A percentile compares a stretch with the other conserved stretches of the same genome.
Conservation (phyloP, 2,888 invertebrate species). For the Coenonympha glycerion region DNA sequence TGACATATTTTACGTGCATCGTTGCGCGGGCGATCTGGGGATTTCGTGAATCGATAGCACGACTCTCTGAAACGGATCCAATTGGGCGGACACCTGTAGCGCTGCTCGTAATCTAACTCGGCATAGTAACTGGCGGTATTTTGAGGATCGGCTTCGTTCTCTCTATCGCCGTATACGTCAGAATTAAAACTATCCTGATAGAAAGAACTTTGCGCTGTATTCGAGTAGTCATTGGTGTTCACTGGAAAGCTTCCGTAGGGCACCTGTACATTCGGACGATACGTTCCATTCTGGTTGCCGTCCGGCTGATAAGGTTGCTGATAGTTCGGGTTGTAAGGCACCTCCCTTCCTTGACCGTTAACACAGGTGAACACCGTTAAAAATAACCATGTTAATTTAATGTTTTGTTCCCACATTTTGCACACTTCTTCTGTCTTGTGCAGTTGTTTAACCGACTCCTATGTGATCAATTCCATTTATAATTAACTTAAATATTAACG, state of each 20-base stretch:
- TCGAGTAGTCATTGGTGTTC: slow-evolving; percentile 53
- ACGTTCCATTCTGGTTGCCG: slow-evolving; percentile 49
- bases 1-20: slow-evolving; percentile 90
- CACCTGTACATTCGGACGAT: slow-evolving; percentile 54
- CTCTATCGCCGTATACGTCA: slow-evolving; percentile 50
- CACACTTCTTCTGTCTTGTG: background rate
- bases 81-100: slow-evolving; percentile 84
- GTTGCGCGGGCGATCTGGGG: slow-evolving; percentile 85
- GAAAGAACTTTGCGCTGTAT: slow-evolving; percentile 58
- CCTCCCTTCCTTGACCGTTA: slow-evolving; percentile 51
- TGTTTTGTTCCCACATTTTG: slow-evolving; percentile 42
- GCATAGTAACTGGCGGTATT: slow-evolving; percentile 61
- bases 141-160: slow-evolving; percentile 60
- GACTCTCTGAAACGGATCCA: slow-evolving; percentile 89
- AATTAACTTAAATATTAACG: background rate
- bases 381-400: slow-evolving; percentile 48
- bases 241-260: slow-evolving; percentile 66
- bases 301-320: slow-evolving; percentile 45
- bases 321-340: slow-evolving; percentile 53
- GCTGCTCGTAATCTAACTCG: slow-evolving; percentile 62
- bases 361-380: slow-evolving; percentile 48
- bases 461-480: background rate
- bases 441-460: background rate
- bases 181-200: slow-evolving; percentile 54
- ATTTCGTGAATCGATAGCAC: slow-evolving; percentile 93